Evolutionary conservation across 2,888 invertebrate species (phyloP).

Genomic region (Tinea pellionella): DNA sequence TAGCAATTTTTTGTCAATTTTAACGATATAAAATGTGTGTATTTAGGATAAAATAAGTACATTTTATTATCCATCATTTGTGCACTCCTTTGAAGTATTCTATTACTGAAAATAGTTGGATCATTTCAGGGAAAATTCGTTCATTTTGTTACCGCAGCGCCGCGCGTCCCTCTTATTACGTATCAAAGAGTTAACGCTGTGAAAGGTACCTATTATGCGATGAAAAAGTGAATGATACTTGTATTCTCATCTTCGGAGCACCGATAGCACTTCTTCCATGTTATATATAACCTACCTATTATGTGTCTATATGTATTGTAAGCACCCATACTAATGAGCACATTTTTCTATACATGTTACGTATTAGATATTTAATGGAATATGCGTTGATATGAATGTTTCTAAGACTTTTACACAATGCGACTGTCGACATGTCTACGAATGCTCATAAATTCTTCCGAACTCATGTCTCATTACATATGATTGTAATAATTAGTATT

Average conservation of each 20-base stretch:
- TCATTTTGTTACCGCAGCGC: neutral
- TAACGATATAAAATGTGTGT: constrained; percentile 44
- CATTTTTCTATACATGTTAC: constrained; percentile 43
- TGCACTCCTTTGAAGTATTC: constrained; percentile 15
- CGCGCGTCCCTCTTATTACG: neutral
- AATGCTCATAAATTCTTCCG: constrained; percentile 47
- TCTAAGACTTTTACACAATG: constrained; percentile 39
- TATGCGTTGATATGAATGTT: constrained; percentile 30
- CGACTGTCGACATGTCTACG: constrained; percentile 29
- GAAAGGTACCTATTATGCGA: neutral
- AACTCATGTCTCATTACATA: constrained; percentile 41
- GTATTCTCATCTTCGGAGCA: neutral
- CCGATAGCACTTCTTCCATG: constrained; percentile 30
- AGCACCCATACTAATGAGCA: constrained; percentile 43
- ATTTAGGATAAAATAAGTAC: constrained; percentile 39
- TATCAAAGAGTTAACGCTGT: too few species aligned
- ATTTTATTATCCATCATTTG: constrained; percentile 37
- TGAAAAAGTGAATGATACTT: neutral
- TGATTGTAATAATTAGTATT: constrained; percentile 20
- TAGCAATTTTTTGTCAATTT: constrained; percentile 61
- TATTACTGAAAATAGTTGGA: too few species aligned
- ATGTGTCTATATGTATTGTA: constrained; percentile 32
- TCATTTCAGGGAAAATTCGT: neutral
- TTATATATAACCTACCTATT: constrained; percentile 26
- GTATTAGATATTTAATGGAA: constrained; percentile 26